phyloP scores from a whole-genome alignment of 2,888 invertebrate species.

The Ditula angustiorana region DNA sequence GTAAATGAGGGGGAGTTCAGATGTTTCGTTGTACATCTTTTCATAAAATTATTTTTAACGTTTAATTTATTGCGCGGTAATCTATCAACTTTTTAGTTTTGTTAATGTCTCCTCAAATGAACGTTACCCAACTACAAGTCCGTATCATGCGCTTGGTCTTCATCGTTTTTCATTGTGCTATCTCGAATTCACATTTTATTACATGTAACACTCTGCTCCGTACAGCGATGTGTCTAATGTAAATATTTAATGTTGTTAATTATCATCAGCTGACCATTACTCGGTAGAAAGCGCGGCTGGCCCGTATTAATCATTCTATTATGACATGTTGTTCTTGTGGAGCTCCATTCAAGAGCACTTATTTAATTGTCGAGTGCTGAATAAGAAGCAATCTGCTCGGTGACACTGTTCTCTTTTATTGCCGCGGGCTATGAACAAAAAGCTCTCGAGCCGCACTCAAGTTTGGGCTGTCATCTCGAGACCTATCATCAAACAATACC shows the following conservation, averaged over 20 bases:
- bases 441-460: constrained; percentile 76
- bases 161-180: constrained; percentile 10
- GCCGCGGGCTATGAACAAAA: constrained; percentile 77
- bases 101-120: constrained; percentile 4
- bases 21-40: constrained; percentile 61
- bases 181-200: constrained; percentile 9
- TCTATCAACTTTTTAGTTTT: constrained; percentile 30
- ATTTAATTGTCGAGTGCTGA: constrained; percentile 83
- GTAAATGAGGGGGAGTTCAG: constrained; percentile 79
- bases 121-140: background rate
- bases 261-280: constrained; percentile 80
- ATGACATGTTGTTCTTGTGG: constrained; percentile 73
- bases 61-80: constrained; percentile 36
- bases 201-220: background rate
- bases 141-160: background rate
- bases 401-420: constrained; percentile 82
- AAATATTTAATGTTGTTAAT: constrained; percentile 67
- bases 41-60: constrained; percentile 59
- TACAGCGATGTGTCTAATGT: constrained; percentile 49
- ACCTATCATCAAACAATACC: constrained; percentile 65
- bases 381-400: constrained; percentile 82
- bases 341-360: constrained; percentile 77
- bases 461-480: constrained; percentile 76
- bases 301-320: constrained; percentile 78
- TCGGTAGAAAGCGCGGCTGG: constrained; percentile 72